Conservation (phyloP, 2,113 vertebrate genomes). For the Dasyprocta punctata region DNA sequence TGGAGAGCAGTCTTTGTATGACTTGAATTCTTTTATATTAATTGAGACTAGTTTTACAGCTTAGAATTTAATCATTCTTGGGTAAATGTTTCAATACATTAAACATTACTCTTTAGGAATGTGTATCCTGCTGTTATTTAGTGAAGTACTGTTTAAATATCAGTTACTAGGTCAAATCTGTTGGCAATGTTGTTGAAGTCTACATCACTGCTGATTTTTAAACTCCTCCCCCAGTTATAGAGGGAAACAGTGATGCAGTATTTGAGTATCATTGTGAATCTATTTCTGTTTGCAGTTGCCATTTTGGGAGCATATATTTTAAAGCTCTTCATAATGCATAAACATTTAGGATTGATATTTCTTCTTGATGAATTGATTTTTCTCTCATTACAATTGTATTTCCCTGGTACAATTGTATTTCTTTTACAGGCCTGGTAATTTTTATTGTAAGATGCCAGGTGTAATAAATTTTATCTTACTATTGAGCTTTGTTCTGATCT, state of each 20-base stretch:
- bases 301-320: not conserved
- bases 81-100: constrained; percentile 9
- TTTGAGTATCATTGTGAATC: not conserved
- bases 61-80: constrained; percentile 1
- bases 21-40: not conserved
- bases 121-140: not conserved
- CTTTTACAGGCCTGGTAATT: not conserved
- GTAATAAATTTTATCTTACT: not conserved
- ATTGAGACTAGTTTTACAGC: not conserved
- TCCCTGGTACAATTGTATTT: not conserved
- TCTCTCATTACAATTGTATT: not conserved
- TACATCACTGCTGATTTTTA: not conserved
- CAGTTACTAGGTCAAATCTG: not conserved
- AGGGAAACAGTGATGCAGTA: not conserved
- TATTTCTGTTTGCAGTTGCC: not conserved
- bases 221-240: not conserved
- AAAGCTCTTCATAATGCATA: not conserved
- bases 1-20: not conserved
- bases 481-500: not conserved
- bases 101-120: constrained; percentile 2
- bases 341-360: not conserved
- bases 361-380: not conserved
- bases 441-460: not conserved
- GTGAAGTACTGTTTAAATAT: not conserved
- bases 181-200: not conserved